Percentiles rank a stretch among this genome's conserved stretches.
phyloP scores from a whole-genome alignment of 2,888 invertebrate genomes.

The Hofmannophila pseudospretella region DNA sequence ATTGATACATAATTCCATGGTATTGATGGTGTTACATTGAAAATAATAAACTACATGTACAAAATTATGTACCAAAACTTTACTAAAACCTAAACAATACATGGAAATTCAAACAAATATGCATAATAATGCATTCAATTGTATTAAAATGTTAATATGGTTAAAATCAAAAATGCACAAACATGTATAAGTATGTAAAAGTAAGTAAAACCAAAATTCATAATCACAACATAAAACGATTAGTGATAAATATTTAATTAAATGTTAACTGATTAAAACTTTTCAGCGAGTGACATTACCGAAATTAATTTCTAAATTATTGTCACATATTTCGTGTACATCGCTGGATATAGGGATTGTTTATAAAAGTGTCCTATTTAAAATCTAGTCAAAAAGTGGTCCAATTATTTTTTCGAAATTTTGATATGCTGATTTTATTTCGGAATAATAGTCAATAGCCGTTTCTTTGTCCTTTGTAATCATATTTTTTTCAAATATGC shows the following conservation, averaged over 20 bases:
- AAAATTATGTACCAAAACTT: slow-evolving; percentile 59
- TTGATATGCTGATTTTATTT: slow-evolving; percentile 41
- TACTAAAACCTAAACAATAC: slow-evolving; percentile 32
- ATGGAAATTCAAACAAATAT: slow-evolving; percentile 36
- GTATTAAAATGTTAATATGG: slow-evolving; percentile 70
- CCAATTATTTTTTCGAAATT: slow-evolving; percentile 32
- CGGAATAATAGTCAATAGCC: slow-evolving; percentile 36
- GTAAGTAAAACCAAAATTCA: slow-evolving; percentile 38
- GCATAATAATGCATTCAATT: slow-evolving; percentile 54
- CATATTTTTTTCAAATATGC: slow-evolving; percentile 65
- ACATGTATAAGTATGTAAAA: slow-evolving; percentile 27
- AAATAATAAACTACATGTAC: slow-evolving; percentile 21
- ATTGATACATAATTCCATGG: slow-evolving; percentile 62
- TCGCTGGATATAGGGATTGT: slow-evolving; percentile 19
- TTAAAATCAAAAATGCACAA: slow-evolving; percentile 73
- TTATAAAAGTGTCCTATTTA: slow-evolving; percentile 49
- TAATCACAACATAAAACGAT: slow-evolving; percentile 53
- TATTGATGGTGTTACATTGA: slow-evolving; percentile 17
- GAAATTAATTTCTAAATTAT: slow-evolving; percentile 4
- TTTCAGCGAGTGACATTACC: slow-evolving; percentile 36
- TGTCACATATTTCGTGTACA: slow-evolving; percentile 6
- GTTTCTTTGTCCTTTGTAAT: slow-evolving; percentile 42
- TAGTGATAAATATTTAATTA: slow-evolving; percentile 36
- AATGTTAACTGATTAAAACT: slow-evolving; percentile 73
- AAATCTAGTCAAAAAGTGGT: slow-evolving; percentile 62